Evolutionary conservation across 1,140 invertebrate species (phyloP).

Genomic region (Ceratosolen solmsi): DNA sequence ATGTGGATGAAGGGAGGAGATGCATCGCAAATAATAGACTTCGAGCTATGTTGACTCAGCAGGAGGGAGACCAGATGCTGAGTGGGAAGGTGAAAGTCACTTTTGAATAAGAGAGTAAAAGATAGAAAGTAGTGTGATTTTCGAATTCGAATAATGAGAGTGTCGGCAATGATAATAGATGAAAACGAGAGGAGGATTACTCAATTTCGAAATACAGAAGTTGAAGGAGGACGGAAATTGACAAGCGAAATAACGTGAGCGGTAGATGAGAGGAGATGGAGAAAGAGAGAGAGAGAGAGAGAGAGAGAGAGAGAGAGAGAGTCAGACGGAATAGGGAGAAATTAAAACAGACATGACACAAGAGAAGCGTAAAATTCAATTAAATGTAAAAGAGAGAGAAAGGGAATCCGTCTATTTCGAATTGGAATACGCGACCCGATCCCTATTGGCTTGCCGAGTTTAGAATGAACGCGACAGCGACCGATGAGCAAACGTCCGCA

Average conservation of each 20-base stretch:
- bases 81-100: background rate
- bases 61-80: background rate
- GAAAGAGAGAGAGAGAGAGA: background rate
- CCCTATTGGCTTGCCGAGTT: background rate
- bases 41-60: conserved; percentile 10
- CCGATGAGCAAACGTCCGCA: conserved; percentile 24
- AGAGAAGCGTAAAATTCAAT: conserved; percentile 19
- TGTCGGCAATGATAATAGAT: background rate
- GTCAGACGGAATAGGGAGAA: background rate
- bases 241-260: background rate
- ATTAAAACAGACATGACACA: conserved; percentile 5
- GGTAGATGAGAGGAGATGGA: too few relatives aligned
- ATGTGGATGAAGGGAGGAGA: background rate
- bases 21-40: background rate
- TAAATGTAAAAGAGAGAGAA: conserved; percentile 14
- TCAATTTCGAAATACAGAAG: background rate
- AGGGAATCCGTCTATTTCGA: background rate
- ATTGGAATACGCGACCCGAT: background rate
- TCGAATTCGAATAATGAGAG: background rate
- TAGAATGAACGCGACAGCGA: conserved; percentile 9
- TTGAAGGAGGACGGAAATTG: background rate
- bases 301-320: background rate
- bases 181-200: conserved; percentile 4
- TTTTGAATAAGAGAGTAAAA: background rate
- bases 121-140: background rate